Evolutionary conservation across 1,140 invertebrate genomes (phyloP), one percentile per base, ranked within the genome.

Genomic region (Saccostrea cuccullata): DNA sequence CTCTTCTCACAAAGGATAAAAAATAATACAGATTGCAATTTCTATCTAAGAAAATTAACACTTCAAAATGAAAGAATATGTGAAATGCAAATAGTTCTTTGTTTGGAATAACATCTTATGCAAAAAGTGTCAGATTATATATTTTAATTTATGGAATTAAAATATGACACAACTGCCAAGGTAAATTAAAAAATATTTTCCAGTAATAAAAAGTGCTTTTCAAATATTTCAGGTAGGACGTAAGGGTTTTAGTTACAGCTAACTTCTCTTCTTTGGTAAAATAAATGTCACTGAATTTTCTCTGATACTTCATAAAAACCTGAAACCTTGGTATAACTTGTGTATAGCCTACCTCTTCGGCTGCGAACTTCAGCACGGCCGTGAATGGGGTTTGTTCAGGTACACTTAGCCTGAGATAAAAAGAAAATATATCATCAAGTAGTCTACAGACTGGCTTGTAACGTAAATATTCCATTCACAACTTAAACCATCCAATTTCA

Each of bases 351-450:
- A 96, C 95, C 92, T 99, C 99, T 96, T 99, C 99, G 82, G 99
- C 99, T 82, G 99, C 99, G 96, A 99, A 99, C 96, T 99, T 99
- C 8, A 99, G 95, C 9, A 99, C 99, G 36, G 99, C 99, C n/a
- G 99, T 99, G 94, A 99, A 99, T 15, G 99, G 99, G n/a, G 99
- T 99, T 67, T 96, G 97, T 94, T 99, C 99, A 4, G 99, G 99
- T 55, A 99, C 99, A 95, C 97, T 99, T 56, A 99, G 96, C 89
- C 98, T 98, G 95, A 67, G 96, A 94, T 89, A 84, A 55, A 47
- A 11, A 15, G 30, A 55, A 55, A 84, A 36, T 36, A 30, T 30
- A 15, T 77, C 23, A 77, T 15, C 70, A 47, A 47, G 47, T 47
- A 30, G 13, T 30, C 13, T 77, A 77, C 8, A 77, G 26, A 77